Conservation (phyloP, 1,140 invertebrate species). For the Phymorhynchus buccinoides region DNA sequence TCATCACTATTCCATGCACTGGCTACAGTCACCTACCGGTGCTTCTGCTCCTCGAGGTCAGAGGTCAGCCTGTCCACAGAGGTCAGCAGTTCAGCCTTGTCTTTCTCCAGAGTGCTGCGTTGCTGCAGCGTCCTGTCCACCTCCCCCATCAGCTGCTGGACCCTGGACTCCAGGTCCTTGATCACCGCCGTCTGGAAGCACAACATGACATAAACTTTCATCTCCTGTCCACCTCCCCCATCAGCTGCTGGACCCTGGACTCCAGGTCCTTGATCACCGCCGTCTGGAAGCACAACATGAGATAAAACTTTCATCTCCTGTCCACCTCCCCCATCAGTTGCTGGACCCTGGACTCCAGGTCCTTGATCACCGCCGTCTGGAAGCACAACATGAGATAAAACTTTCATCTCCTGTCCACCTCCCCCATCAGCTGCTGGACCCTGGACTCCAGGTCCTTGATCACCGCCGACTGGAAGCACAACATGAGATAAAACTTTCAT, state of each 20-base stretch:
- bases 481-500: no score
- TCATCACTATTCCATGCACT: no score
- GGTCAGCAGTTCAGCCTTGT: slow-evolving; percentile 61
- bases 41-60: slow-evolving; percentile 55
- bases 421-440: slow-evolving; percentile 69
- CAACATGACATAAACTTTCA: slow-evolving; percentile 31
- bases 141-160: slow-evolving; percentile 70
- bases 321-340: slow-evolving; percentile 69
- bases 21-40: slow-evolving; percentile 46
- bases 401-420: no score
- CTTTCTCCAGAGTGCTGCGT: slow-evolving; percentile 59
- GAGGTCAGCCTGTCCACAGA: slow-evolving; percentile 57
- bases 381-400: no score
- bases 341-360: slow-evolving; percentile 69
- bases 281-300: no score
- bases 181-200: slow-evolving; percentile 62
- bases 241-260: slow-evolving; percentile 67
- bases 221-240: slow-evolving; percentile 68
- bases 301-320: slow-evolving; percentile 54
- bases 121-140: slow-evolving; percentile 65
- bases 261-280: no score
- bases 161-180: slow-evolving; percentile 68
- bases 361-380: slow-evolving; percentile 67
- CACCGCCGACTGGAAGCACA: slow-evolving; percentile 62
- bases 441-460: slow-evolving; percentile 71